Evolutionary conservation across 2,113 vertebrate species (phyloP).

Genomic region (Sisor rabdophorus): DNA sequence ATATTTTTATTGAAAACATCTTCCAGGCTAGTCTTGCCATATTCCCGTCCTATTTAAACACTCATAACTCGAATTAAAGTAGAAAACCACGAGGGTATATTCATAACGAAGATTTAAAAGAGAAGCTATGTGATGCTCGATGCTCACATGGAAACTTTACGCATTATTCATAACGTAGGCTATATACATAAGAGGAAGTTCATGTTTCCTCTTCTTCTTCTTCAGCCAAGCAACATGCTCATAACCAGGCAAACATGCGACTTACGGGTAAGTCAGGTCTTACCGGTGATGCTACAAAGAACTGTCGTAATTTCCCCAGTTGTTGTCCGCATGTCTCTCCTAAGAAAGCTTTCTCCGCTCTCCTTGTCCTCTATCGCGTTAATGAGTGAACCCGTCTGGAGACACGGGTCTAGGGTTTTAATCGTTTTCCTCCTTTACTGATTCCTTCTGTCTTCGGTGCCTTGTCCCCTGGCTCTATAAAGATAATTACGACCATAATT

Average conservation of each 20-base stretch:
- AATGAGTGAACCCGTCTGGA: conserved; percentile 49
- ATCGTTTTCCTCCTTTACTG: conserved; percentile 61
- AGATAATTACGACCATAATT: conserved; percentile 66
- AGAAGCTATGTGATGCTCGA: neutral
- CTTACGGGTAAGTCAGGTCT: conserved; percentile 6
- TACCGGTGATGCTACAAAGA: conserved; percentile 38
- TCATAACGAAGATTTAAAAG: neutral
- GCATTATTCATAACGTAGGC: conserved; percentile 3
- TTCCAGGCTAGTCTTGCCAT: neutral
- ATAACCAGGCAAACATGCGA: neutral
- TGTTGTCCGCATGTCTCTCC: conserved; percentile 9
- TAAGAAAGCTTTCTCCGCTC: neutral
- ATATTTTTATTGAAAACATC: neutral
- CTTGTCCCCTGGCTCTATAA: conserved; percentile 51
- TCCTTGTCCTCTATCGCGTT: conserved; percentile 23
- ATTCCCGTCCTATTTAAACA: neutral
- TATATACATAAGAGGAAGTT: conserved; percentile 16
- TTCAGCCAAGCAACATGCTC: neutral
- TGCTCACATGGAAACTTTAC: conserved; percentile 20
- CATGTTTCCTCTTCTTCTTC: neutral
- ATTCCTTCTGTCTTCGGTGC: conserved; percentile 48
- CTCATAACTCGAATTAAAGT: neutral
- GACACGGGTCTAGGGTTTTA: conserved; percentile 43
- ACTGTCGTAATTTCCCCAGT: conserved; percentile 23
- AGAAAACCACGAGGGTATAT: neutral